Percentiles rank a stretch among this genome's conserved stretches.
Conservation (phyloP, 2,888 invertebrate genomes). For the Eledona agricola region DNA sequence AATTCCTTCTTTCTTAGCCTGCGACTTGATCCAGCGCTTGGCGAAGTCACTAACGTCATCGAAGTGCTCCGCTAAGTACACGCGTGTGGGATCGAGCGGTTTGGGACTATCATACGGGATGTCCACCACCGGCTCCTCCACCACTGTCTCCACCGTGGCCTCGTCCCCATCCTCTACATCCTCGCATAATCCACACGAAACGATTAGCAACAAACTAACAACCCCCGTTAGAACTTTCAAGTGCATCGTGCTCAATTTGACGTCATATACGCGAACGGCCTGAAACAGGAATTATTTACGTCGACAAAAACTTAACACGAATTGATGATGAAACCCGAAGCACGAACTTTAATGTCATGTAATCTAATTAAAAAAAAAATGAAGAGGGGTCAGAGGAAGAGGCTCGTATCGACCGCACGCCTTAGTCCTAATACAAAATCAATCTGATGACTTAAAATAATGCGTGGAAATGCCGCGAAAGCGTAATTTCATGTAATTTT, state of each 20-base stretch:
- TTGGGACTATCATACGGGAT: slow-evolving; percentile 77
- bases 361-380: no score
- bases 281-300: no score
- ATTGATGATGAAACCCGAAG: no score
- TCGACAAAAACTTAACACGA: no score
- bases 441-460: no score
- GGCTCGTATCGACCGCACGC: no score
- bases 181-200: slow-evolving; percentile 10
- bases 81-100: slow-evolving; percentile 67
- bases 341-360: no score
- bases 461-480: neutral
- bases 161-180: slow-evolving; percentile 47
- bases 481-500: neutral
- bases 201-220: slow-evolving; percentile 16
- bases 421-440: no score
- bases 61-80: slow-evolving; percentile 87
- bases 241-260: slow-evolving; percentile 14
- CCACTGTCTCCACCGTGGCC: slow-evolving; percentile 53
- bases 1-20: slow-evolving; percentile 87
- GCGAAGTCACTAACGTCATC: slow-evolving; percentile 78
- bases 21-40: slow-evolving; percentile 85
- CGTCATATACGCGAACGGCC: slow-evolving; percentile 27
- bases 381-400: no score
- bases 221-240: slow-evolving; percentile 7
- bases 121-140: slow-evolving; percentile 56